Conservation (phyloP, 2,113 vertebrate genomes). For the Psilopogon haemacephalus region DNA sequence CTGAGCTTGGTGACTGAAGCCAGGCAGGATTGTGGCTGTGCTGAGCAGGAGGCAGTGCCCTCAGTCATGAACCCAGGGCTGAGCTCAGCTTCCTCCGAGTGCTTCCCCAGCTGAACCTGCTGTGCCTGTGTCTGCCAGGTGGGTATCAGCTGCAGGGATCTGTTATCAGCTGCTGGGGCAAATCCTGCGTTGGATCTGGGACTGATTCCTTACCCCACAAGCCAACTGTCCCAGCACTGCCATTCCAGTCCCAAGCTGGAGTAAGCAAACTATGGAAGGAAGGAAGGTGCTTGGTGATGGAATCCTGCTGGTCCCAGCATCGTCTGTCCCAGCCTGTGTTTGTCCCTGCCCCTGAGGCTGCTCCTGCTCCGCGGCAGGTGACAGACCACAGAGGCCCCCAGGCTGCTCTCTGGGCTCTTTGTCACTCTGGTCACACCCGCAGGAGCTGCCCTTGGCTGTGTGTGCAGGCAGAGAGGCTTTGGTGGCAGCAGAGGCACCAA, state of each 20-base stretch:
- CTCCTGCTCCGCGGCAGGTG: background rate
- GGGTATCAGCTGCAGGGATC: background rate
- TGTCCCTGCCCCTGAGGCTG: background rate
- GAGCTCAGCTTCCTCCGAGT: constrained; percentile 22
- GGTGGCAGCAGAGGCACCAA: background rate
- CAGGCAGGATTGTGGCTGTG: background rate
- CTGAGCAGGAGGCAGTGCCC: background rate
- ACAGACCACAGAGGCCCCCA: background rate
- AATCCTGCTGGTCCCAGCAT: background rate
- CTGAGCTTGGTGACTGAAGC: background rate
- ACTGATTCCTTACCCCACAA: background rate
- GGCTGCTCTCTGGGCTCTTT: background rate
- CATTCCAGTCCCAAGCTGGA: background rate
- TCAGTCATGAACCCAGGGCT: constrained; percentile 5
- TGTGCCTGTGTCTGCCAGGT: background rate
- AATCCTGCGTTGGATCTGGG: background rate
- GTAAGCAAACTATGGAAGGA: background rate
- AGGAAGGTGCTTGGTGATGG: background rate
- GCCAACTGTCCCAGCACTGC: background rate
- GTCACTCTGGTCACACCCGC: background rate
- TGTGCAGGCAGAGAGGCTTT: background rate
- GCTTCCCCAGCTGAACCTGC: constrained; percentile 28
- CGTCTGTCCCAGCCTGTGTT: too few species aligned
- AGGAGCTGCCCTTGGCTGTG: background rate
- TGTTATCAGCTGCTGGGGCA: constrained; percentile 4